These are phyloP conservation scores for Hippocampus abdominalis DNA, from an alignment of 2,113 vertebrate species.

Conservation along the genomic window DNA sequence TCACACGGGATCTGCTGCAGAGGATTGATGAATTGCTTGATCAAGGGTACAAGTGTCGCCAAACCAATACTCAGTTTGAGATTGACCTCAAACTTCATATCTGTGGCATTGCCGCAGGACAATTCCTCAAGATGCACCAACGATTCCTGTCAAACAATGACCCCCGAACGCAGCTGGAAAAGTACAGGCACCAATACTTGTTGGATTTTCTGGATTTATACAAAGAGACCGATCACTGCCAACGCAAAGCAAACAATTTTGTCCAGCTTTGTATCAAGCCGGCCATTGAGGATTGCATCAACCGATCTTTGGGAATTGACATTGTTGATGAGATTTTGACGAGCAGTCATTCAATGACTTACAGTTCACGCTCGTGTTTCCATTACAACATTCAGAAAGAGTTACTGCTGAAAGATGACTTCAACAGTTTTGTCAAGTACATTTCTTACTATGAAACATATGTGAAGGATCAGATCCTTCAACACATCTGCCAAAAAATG, in stretches of 20 bases:
- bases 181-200: slow-evolving; percentile 36
- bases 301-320: slow-evolving; percentile 35
- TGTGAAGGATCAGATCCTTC: slow-evolving; percentile 48
- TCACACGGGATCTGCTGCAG: slow-evolving; percentile 31
- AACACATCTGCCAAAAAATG: not conserved
- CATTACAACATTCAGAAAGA: slow-evolving; percentile 48
- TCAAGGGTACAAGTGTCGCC: accelerated
- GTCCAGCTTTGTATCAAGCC: slow-evolving; percentile 45
- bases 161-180: slow-evolving; percentile 30
- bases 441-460: slow-evolving; percentile 44
- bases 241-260: slow-evolving; percentile 46
- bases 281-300: slow-evolving; percentile 38
- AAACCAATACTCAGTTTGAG: slow-evolving; percentile 19
- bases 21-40: slow-evolving; percentile 30
- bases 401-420: slow-evolving; percentile 42
- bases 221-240: slow-evolving; percentile 29
- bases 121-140: slow-evolving; percentile 49
- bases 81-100: slow-evolving; percentile 51
- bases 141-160: slow-evolving; percentile 23
- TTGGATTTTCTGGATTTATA: slow-evolving; percentile 50
- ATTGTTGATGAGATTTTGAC: slow-evolving; percentile 51
- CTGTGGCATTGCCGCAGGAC: slow-evolving; percentile 41
- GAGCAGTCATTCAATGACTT: slow-evolving; percentile 22
- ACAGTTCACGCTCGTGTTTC: slow-evolving; percentile 36
- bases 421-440: slow-evolving; percentile 27